A percentile compares a stretch with the other conserved stretches of the same genome.
Conservation (phyloP, 2,113 vertebrate genomes). For the Strix uralensis region DNA sequence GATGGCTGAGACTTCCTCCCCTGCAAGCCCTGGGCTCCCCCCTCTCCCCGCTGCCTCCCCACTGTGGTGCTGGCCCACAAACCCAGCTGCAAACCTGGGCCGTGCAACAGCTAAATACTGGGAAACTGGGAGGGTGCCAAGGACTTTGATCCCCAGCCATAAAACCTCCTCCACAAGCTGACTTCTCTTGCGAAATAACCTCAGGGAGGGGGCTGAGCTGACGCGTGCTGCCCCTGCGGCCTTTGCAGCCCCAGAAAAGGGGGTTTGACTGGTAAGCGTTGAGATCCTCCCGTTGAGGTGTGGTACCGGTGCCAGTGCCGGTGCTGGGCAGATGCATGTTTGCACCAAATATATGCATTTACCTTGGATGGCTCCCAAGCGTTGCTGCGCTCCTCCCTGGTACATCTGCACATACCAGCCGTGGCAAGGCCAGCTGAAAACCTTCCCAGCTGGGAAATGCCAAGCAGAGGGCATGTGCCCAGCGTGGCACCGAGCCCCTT, state of each 20-base stretch:
- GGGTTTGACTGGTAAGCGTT: rapidly evolving
- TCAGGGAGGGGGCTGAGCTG: background rate
- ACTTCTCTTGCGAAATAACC: background rate
- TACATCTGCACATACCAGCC: background rate
- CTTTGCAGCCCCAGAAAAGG: background rate
- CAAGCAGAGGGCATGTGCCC: background rate
- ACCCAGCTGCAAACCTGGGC: background rate
- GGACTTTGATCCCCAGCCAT: slow-evolving; percentile 33
- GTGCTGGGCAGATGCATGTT: rapidly evolving
- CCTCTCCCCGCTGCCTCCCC: background rate
- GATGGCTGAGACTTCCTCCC: rapidly evolving
- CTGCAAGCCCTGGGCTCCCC: background rate
- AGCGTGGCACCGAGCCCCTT: background rate
- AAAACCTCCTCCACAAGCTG: background rate
- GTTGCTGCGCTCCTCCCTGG: background rate
- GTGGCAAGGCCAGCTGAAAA: background rate
- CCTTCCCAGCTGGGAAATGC: background rate
- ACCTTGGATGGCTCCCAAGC: background rate
- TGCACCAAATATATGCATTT: background rate
- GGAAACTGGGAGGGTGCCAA: background rate
- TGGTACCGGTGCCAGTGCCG: background rate
- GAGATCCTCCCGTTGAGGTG: rapidly evolving
- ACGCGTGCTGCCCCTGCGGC: background rate
- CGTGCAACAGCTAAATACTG: background rate
- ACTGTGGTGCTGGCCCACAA: background rate